These are phyloP conservation scores for Campylorhamphus procurvoides DNA, from an alignment of 2,113 vertebrate species.

Conservation along the genomic window DNA sequence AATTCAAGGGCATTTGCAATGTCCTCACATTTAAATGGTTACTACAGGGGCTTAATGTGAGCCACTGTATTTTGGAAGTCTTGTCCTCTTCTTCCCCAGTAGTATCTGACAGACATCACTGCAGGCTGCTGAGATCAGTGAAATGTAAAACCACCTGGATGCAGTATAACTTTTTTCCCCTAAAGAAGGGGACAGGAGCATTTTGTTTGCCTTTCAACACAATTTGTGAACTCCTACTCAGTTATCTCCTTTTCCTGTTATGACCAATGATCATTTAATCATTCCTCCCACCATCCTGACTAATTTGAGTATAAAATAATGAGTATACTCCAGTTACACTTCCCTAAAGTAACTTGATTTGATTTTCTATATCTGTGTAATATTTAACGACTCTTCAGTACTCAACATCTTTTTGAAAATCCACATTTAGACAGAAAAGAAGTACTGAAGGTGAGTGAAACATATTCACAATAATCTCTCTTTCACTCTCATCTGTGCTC, in stretches of 20 bases:
- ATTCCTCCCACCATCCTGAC: neutral
- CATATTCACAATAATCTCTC: neutral
- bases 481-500: neutral
- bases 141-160: neutral
- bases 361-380: neutral
- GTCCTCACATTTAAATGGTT: neutral
- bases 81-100: neutral
- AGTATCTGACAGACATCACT: neutral
- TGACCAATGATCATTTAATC: neutral
- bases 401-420: neutral
- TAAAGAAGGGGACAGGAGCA: neutral
- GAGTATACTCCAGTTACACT: neutral
- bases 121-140: neutral
- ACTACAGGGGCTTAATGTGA: neutral
- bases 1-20: neutral
- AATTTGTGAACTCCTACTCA: neutral
- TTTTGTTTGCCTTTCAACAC: neutral
- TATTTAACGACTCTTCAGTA: neutral
- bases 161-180: neutral
- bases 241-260: neutral
- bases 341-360: neutral
- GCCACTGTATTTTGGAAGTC: neutral
- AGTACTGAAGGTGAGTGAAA: neutral
- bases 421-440: neutral
- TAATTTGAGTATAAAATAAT: neutral